Conservation (phyloP, 1,140 invertebrate genomes). For the Rhynchophorus ferrugineus region DNA sequence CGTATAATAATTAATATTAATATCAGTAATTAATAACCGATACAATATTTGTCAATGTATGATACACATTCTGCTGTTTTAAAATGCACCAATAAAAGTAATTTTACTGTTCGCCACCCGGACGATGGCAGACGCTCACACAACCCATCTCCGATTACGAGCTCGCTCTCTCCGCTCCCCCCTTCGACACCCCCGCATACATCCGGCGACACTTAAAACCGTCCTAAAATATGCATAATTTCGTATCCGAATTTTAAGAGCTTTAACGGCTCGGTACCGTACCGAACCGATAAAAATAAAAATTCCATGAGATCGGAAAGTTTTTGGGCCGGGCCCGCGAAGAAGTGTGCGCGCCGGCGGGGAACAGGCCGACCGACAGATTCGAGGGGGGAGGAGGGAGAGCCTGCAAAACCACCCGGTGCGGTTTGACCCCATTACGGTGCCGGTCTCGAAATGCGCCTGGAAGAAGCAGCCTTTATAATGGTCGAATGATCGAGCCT, state of each 20-base stretch:
- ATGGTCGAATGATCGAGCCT: conserved; percentile 7
- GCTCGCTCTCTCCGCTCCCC: background rate
- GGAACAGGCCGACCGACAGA: background rate
- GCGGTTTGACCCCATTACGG: conserved; percentile 2
- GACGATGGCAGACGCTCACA: too few species aligned
- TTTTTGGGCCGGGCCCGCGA: background rate
- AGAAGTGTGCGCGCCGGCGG: background rate
- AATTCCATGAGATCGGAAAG: background rate
- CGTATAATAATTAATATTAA: too few species aligned
- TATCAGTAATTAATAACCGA: too few species aligned
- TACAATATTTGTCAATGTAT: too few species aligned
- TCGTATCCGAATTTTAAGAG: background rate
- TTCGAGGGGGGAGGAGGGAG: background rate
- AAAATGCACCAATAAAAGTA: too few species aligned
- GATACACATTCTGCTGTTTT: too few species aligned
- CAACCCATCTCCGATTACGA: too few species aligned
- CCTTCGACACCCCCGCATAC: background rate
- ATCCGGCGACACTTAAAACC: background rate
- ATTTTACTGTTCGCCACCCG: too few species aligned
- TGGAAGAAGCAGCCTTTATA: conserved; percentile 3
- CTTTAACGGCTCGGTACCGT: background rate
- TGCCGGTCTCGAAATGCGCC: background rate
- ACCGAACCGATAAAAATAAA: conserved; percentile 1
- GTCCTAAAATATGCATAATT: conserved; percentile 5
- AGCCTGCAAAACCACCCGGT: background rate